phyloP scores from a whole-genome alignment of 1,140 invertebrate species.

The Lepidostoma basale region DNA sequence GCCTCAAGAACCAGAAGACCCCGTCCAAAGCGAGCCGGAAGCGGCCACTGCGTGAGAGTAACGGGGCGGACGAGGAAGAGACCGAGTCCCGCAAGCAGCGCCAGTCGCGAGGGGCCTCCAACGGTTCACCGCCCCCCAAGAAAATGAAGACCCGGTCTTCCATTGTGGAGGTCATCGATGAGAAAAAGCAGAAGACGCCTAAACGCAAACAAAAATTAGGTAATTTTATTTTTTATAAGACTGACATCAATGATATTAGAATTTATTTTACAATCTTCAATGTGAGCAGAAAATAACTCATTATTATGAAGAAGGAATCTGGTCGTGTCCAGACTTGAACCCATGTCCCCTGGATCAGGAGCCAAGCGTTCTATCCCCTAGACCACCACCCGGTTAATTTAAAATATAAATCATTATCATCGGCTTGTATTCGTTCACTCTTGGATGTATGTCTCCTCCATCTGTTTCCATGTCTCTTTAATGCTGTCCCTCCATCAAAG shows the following conservation, averaged over 20 bases:
- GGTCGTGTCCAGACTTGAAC: no score
- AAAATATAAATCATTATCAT: no score
- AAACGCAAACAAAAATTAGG: slow-evolving; percentile 40
- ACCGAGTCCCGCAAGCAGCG: slow-evolving; percentile 26
- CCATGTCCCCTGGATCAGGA: no score
- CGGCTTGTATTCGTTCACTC: no score
- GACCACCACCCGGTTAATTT: no score
- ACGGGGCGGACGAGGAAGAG: slow-evolving; percentile 42
- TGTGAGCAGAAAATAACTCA: no score
- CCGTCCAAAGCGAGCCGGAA: slow-evolving; percentile 48
- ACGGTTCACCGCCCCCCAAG: slow-evolving; percentile 49
- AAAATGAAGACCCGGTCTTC: slow-evolving; percentile 44
- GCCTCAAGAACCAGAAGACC: slow-evolving; percentile 41
- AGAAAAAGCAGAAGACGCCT: slow-evolving; percentile 37
- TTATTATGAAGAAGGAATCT: no score
- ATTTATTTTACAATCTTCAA: neutral
- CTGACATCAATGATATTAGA: no score
- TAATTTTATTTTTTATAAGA: neutral
- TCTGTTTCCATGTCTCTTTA: no score
- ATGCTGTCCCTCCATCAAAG: no score
- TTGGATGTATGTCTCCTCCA: no score
- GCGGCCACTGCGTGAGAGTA: slow-evolving; percentile 49
- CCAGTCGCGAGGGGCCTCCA: slow-evolving; percentile 18
- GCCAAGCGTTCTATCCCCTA: no score
- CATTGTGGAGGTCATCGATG: slow-evolving; percentile 36